Conservation (phyloP, 2,797 vertebrate species). For the Cyclura pinguis region DNA sequence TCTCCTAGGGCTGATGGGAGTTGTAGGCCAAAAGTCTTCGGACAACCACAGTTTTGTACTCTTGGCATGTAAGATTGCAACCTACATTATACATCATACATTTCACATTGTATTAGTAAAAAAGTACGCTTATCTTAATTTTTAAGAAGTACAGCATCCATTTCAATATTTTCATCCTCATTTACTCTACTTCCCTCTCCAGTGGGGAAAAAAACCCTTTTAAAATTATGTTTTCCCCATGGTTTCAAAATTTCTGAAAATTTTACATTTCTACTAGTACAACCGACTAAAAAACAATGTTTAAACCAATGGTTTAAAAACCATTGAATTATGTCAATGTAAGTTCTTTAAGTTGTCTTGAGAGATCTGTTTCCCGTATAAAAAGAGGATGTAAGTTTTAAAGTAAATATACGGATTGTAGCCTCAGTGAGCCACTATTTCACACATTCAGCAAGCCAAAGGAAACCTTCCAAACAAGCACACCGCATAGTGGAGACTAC, state of each 20-base stretch:
- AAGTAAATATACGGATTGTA: background rate
- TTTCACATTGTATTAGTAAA: background rate
- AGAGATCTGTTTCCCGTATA: background rate
- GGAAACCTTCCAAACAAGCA: background rate
- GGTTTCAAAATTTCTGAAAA: background rate
- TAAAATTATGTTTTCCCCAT: background rate
- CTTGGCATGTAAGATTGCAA: background rate
- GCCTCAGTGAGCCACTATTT: background rate
- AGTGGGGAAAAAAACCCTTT: background rate
- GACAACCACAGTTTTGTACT: too few relatives aligned
- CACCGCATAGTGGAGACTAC: background rate
- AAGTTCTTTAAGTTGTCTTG: constrained; percentile 4
- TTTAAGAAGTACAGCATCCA: background rate
- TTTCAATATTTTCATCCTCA: background rate
- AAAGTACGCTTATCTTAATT: background rate
- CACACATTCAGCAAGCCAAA: background rate
- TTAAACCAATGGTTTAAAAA: too few relatives aligned
- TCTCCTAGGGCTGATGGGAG: too few relatives aligned
- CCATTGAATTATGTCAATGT: background rate
- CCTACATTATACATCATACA: background rate
- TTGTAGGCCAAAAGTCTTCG: background rate
- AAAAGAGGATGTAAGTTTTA: background rate
- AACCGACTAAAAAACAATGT: background rate
- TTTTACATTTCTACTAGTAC: background rate
- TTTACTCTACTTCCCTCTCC: background rate